Evolutionary conservation across 2,113 vertebrate genomes (phyloP), one percentile per base, ranked within the genome.

Genomic region (Siniperca chuatsi): DNA sequence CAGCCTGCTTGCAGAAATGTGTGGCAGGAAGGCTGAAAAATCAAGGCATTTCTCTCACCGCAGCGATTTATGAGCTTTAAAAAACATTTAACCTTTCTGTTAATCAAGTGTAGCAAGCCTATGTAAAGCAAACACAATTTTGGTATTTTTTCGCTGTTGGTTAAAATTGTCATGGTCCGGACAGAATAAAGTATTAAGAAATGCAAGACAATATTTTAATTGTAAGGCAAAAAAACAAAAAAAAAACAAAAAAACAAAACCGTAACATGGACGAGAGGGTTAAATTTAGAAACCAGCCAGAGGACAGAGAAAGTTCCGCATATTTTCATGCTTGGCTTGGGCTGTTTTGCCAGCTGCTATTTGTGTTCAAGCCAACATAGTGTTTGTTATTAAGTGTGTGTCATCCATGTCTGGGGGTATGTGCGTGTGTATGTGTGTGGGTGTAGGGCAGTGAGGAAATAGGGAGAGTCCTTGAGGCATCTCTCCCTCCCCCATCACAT

Each of bases 271-370:
- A 78, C 6, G 44, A 77, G 40, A 54, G 68, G 42, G 86, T 92
- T 93, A 93, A 90, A 92, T 94, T 84, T 94, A 93, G 93, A 79
- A 88, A 79, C 4, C 68, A 79, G 90, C 92, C 85, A 74, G 81
- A 91, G 93, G 92, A 93, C 82, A 93, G 90, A 89, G 88, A 92
- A 90, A 94, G 85, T 93, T 87, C 80, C 81, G 83, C 84, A 90
- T 85, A 89, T 93, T 93, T 94, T 91, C 90, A 94, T 93, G 92
- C 92, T 94, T 84, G 92, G 87, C 92, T 92, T 91, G 90, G 48
- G 79, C 91, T 89, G 75, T 84, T 87, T 89, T 84, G 89, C 90
- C 93, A 94, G 90, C 91, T 95, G 93, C 91, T 92, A 80, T 91
- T 92, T 90, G 82, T 71, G 88, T 71, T 87, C 83, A 81, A 52